Base-by-base conservation (phyloP, 2,113 vertebrate genomes). In the Albula goreensis region DNA sequence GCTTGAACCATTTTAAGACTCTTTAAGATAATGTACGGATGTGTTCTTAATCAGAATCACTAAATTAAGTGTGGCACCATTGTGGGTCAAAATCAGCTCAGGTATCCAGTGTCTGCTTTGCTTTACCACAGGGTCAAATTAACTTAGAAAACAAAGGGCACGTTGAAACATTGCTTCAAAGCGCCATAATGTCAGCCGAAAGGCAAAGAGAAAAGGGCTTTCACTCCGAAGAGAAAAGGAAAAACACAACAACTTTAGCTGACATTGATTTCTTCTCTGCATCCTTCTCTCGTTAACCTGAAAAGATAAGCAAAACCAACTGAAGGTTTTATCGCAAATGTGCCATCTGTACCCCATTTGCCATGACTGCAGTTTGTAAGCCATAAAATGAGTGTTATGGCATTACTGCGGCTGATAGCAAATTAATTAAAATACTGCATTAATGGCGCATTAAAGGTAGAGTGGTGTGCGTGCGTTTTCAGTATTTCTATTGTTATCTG, bases 361-460 rank as follows among this genome's bases (percentile, higher is more conserved):
- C 86, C 87, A 85, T 41, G 80, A 83, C 83, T 82, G 66, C 81
- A 87, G 88, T 78, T 84, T 89, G 63, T 83, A 88, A 89, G 88
- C 87, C 80, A 88, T 89, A 87, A 89, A 88, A 89, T 81, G 87
- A 89, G 80, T 85, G 87, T 88, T 88, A 89, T 82, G 81, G 87
- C 83, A 78, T 85, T 83, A 88, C 84, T 87, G 82, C 85, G 81
- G 86, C 85, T 85, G 87, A 89, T 90, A 88, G 81, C 83, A 88
- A 88, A 86, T 88, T 86, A 87, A 88, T 89, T 88, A 84, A 74
- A 88, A 83, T 85, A 84, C 85, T 85, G 86, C 88, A 89, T 91
- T 91, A 89, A 79, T 49, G 78, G 78, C 10, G 13, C 41, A 79
- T 48, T 79, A 50, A 74, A 88, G 88, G 86, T 79, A 57, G 85